Base-by-base conservation (phyloP, 2,888 invertebrate genomes). In the Empis stercorea region DNA sequence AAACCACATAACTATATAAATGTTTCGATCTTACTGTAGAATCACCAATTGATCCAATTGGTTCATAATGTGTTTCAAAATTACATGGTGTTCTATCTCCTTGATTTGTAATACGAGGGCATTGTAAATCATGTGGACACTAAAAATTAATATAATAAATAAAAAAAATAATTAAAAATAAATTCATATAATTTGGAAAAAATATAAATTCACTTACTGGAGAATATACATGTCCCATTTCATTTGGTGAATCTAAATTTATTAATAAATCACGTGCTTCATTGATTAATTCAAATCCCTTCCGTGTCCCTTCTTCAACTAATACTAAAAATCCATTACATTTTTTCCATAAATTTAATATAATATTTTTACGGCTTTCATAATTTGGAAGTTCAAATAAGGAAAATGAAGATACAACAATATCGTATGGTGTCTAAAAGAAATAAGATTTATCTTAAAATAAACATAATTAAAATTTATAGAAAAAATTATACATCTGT, bases 251-350 rank as follows among this genome's bases (percentile, higher is more conserved):
- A 53, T 46, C 77, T 61, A 62, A 77, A 6, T 16, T 17, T 2
- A 91, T 66, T 30, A 96, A 71, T 62, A 81, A 86, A 54, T 91
- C 85, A 57, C 93, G 75, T 0, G 86, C 87, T 72, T 96, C 93
- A 55, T 84, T 81, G 0, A 95, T 72, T 55, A 87, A 74, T 62
- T 76, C 74, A 61, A 86, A 92, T 3, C 92, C 94, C 37, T 84
- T 81, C 52, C 78, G 79, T 0, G 83, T 82, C 6, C 94, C 94
- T 54, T 83, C 78, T 68, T 95, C 94, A 0, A 91, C 77, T 5
- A 95, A 72, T 13, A 95, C 75, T 60, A 95, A 69, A 63, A 84
- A 91, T 11, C 82, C 76, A 54, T 80, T 75, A 0, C 92, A 89
- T 71, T 87, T 92, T 46, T 79, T 79, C 94, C 94, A 95, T 10